Conservation (phyloP, 1,140 invertebrate species). For the Diachasma alloeum region DNA sequence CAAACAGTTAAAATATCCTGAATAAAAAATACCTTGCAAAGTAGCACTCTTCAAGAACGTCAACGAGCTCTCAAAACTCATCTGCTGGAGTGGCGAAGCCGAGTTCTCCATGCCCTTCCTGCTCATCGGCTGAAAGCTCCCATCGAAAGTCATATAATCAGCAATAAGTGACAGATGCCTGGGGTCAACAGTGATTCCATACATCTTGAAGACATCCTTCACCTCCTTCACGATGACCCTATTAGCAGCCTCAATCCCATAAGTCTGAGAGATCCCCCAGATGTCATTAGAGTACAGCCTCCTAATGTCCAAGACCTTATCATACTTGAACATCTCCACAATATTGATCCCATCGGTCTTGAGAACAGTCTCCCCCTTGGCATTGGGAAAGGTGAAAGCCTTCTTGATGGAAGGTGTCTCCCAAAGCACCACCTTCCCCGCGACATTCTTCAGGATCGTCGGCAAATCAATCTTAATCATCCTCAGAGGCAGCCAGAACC, state of each 20-base stretch:
- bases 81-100: slow-evolving; percentile 94
- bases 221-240: slow-evolving; percentile 91
- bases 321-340: slow-evolving; percentile 84
- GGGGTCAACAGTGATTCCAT: slow-evolving; percentile 94
- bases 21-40: slow-evolving; percentile 67
- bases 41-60: slow-evolving; percentile 87
- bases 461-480: slow-evolving; percentile 79
- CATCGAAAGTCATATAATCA: slow-evolving; percentile 98
- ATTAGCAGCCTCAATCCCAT: slow-evolving; percentile 96
- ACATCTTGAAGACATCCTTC: slow-evolving; percentile 92
- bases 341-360: slow-evolving; percentile 97
- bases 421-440: slow-evolving; percentile 78
- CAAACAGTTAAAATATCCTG: background rate
- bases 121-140: slow-evolving; percentile 88
- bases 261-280: slow-evolving; percentile 86
- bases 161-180: slow-evolving; percentile 92
- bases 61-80: slow-evolving; percentile 95
- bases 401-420: slow-evolving; percentile 84
- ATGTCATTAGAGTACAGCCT: slow-evolving; percentile 94
- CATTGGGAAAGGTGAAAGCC: slow-evolving; percentile 78
- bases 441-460: slow-evolving; percentile 79
- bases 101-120: slow-evolving; percentile 87
- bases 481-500: slow-evolving; percentile 72
- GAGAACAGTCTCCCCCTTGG: slow-evolving; percentile 69
- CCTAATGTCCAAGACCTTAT: slow-evolving; percentile 84